Conservation (phyloP, 1,140 invertebrate species). For the Eriosoma lanigerum region DNA sequence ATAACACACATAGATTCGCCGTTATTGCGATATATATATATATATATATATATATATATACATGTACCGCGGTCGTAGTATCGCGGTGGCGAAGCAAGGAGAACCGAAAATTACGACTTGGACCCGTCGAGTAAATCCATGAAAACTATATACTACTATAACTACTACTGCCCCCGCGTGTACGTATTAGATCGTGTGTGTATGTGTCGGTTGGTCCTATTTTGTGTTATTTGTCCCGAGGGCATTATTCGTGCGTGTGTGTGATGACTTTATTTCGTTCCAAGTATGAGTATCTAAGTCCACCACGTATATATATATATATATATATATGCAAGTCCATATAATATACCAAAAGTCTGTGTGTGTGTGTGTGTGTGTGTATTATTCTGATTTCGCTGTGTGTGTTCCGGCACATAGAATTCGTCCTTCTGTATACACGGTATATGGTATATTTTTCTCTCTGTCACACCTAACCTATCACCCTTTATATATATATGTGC, state of each 20-base stretch:
- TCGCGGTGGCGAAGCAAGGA: neutral
- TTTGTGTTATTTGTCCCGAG: slow-evolving; percentile 48
- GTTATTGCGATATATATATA: neutral
- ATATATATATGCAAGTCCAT: too few relatives aligned
- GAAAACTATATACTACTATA: slow-evolving; percentile 25
- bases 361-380: neutral
- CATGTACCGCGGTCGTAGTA: neutral
- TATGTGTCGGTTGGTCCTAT: slow-evolving; percentile 17
- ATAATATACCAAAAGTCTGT: too few relatives aligned
- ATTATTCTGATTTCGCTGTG: slow-evolving; percentile 44
- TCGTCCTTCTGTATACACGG: neutral
- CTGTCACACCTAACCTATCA: neutral
- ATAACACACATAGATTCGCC: neutral
- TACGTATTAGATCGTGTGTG: neutral
- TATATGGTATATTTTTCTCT: neutral
- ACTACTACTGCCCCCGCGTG: slow-evolving; percentile 21
- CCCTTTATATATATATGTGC: neutral
- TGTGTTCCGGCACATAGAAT: slow-evolving; percentile 16
- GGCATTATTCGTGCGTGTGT: neutral
- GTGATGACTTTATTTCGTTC: slow-evolving; percentile 37
- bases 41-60: neutral
- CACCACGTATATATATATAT: neutral
- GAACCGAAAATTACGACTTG: slow-evolving; percentile 41
- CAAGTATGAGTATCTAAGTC: neutral
- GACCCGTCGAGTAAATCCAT: slow-evolving; percentile 33